Percentiles rank a stretch among this genome's conserved stretches.
Conservation (phyloP, 2,797 vertebrate genomes). For the Aldrovandia affinis region DNA sequence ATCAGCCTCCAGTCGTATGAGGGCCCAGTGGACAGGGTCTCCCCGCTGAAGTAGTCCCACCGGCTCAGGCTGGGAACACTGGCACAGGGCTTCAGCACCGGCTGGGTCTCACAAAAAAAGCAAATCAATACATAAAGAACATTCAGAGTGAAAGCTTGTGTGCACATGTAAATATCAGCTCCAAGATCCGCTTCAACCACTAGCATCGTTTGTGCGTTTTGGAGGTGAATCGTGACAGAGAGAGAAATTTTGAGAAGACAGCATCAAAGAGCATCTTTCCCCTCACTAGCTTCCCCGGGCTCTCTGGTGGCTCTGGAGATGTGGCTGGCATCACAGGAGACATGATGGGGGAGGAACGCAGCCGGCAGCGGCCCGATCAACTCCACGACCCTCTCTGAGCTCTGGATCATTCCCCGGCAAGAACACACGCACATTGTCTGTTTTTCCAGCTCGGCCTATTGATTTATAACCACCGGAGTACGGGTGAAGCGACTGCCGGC, state of each 20-base stretch:
- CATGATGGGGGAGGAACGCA: conserved; percentile 33
- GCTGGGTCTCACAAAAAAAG: conserved; percentile 50
- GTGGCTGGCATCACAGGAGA: conserved; percentile 15
- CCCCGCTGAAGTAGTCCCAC: conserved; percentile 93
- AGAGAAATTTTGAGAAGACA: conserved; percentile 3
- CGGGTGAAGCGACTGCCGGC: conserved; percentile 20
- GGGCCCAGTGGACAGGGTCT: conserved; percentile 91
- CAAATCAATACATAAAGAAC: not conserved
- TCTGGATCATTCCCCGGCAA: conserved; percentile 24
- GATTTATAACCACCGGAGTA: conserved; percentile 32
- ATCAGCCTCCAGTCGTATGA: conserved; percentile 90
- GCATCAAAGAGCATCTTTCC: not conserved
- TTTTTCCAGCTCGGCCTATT: not conserved
- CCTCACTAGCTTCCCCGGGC: not conserved
- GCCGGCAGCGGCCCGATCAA: not conserved
- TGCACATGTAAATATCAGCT: not conserved
- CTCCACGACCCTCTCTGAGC: conserved; percentile 13
- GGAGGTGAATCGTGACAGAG: not conserved
- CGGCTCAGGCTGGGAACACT: conserved; percentile 87
- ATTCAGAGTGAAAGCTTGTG: not conserved
- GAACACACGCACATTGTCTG: conserved; percentile 3
- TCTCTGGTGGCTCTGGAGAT: not conserved
- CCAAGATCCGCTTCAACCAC: not conserved
- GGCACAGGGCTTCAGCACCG: conserved; percentile 86
- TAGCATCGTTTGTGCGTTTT: conserved; percentile 16